phyloP scores from a whole-genome alignment of 53 echinoderm and acorn worm genomes.

The Echinarachnius parma region DNA sequence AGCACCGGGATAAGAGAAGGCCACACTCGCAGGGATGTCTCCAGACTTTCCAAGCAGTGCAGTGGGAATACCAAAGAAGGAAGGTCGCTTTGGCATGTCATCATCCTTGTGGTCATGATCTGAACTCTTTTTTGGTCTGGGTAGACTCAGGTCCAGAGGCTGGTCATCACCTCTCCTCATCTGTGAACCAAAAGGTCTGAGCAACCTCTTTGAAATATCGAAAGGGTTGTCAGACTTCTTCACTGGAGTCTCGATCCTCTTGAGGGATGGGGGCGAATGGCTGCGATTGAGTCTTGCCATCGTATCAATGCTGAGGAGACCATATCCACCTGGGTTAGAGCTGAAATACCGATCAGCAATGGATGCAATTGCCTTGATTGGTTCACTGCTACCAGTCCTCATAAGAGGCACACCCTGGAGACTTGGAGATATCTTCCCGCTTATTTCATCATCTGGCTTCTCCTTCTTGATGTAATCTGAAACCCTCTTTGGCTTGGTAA shows the following conservation, averaged over 20 bases:
- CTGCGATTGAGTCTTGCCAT: constrained; percentile 14
- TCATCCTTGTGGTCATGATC: constrained; percentile 48
- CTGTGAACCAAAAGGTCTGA: constrained; percentile 12
- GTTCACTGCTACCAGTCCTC: constrained; percentile 57
- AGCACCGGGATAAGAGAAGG: constrained; percentile 60
- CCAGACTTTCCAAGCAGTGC: not conserved
- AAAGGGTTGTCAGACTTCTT: constrained; percentile 59
- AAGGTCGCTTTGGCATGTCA: constrained; percentile 30
- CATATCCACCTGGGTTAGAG: constrained; percentile 41
- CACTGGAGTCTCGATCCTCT: constrained; percentile 10
- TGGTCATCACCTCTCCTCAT: constrained; percentile 61
- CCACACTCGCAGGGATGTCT: constrained; percentile 42
- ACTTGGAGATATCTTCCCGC: constrained; percentile 28
- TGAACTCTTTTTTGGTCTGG: constrained; percentile 35
- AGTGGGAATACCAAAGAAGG: constrained; percentile 44
- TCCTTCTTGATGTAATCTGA: constrained; percentile 40
- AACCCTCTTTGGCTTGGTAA: constrained; percentile 44
- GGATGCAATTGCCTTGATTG: constrained; percentile 82
- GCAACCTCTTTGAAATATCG: constrained; percentile 57
- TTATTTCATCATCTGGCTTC: constrained; percentile 25
- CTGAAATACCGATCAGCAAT: constrained; percentile 82
- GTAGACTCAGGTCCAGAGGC: constrained; percentile 81
- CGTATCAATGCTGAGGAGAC: constrained; percentile 40
- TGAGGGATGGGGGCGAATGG: constrained; percentile 28
- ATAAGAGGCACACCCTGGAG: not conserved